Evolutionary conservation across 2,888 invertebrate genomes (phyloP).

Genomic region (Idaea straminata): DNA sequence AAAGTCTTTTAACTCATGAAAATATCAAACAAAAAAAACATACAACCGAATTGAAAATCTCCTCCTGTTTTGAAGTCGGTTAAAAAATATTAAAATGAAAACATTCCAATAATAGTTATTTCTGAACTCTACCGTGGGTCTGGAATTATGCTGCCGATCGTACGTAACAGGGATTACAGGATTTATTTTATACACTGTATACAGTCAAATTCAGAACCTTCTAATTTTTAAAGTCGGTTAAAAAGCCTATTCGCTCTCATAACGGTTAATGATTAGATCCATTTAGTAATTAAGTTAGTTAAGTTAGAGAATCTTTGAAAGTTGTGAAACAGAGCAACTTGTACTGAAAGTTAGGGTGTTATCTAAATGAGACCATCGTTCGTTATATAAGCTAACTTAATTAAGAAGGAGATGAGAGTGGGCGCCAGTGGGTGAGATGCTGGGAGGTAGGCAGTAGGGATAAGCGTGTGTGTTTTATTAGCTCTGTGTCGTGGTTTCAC

Average conservation of each 20-base stretch:
- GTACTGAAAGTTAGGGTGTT: constrained; percentile 74
- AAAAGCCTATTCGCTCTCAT: background rate
- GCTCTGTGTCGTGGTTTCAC: background rate
- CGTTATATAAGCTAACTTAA: constrained; percentile 82
- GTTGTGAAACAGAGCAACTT: constrained; percentile 67
- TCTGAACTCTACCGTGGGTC: too few species aligned
- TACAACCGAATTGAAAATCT: too few species aligned
- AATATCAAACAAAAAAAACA: too few species aligned
- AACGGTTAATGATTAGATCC: background rate
- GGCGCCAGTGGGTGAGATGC: constrained; percentile 67
- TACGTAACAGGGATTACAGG: too few species aligned
- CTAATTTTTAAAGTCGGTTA: background rate
- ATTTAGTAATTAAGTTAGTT: constrained; percentile 29
- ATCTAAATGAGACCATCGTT: constrained; percentile 82
- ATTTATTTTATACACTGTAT: too few species aligned
- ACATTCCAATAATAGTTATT: too few species aligned
- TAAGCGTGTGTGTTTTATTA: background rate
- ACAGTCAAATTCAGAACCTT: too few species aligned
- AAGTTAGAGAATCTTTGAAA: constrained; percentile 49
- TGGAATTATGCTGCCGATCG: too few species aligned
- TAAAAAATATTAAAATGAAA: too few species aligned
- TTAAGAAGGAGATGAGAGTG: constrained; percentile 81
- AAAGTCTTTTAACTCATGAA: too few species aligned
- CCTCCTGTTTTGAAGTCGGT: too few species aligned
- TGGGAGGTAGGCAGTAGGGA: constrained; percentile 24